Evolutionary conservation across 2,113 vertebrate genomes (phyloP), one percentile per base, ranked within the genome.

Genomic region (Furnarius figulus): DNA sequence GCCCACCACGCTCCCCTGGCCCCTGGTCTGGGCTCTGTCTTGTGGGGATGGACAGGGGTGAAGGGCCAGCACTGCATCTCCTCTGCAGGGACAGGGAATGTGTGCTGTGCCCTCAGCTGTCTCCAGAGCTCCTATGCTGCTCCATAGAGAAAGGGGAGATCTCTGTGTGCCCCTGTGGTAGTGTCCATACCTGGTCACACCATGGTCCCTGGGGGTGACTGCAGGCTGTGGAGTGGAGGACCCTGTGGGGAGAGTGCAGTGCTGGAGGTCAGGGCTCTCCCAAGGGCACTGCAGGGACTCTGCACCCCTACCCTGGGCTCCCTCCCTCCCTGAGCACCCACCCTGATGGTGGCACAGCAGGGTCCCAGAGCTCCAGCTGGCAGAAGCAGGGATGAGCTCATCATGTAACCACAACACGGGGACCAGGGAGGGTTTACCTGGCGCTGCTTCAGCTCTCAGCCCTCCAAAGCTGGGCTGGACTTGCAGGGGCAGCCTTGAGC

Each of bases 1-100:
- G 1, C 14, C 5, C 42, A 11, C 27, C 0, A 4, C 1, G 2
- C 11, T 52, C 9, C 52, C 10, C n/a, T 0, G 0, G n/a, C 25
- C 47, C 20, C 20, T 4, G 37, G 13, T 46, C 10, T 52, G 20
- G 0, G 23, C 3, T 73, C 44, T n/a, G 37, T 37, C 33, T 2
- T 1, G 18, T 14, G 63, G 5, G 4, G 58, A 5, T 14, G 42
- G 58, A 23, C 10, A 6, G 52, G 39, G 24, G 5, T 0, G 2
- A 72, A 79, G 49, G 49, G 17, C 6, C 66, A 2, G 42, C 3
- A 30, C 56, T 55, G 4, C 25, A 0, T 30, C 23, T 61, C 9
- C 30, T 39, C 40, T 71, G 73, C 40, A 28, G 39, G 47, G 47
- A 22, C 56, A 24, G 61, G 35, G 16, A 23, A 16, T 1, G 18